phyloP scores from a whole-genome alignment of 2,888 invertebrate species.

The Oscheius sp. region DNA sequence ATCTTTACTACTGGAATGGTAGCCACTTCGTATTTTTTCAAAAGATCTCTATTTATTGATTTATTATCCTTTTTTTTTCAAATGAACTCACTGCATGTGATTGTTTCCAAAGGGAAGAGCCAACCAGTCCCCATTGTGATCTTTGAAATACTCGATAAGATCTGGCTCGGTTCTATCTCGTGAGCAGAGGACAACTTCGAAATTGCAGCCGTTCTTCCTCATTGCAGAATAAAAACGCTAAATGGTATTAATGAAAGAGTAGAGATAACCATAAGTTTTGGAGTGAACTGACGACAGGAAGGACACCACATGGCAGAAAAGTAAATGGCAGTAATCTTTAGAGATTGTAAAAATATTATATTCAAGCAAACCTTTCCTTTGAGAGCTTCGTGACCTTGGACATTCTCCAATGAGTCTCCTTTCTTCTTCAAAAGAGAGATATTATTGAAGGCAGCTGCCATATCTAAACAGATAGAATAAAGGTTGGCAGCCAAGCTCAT shows the following conservation, averaged over 20 bases:
- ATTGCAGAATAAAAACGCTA: slow-evolving; percentile 65
- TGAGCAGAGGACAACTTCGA: slow-evolving; percentile 67
- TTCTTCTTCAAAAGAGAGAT: slow-evolving; percentile 16
- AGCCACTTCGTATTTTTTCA: slow-evolving; percentile 58
- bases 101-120: slow-evolving; percentile 62
- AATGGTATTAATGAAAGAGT: not conserved
- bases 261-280: slow-evolving; percentile 60
- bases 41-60: slow-evolving; percentile 33
- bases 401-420: slow-evolving; percentile 12
- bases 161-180: slow-evolving; percentile 63
- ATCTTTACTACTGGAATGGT: slow-evolving; percentile 73
- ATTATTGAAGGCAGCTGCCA: slow-evolving; percentile 14
- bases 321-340: slow-evolving; percentile 72
- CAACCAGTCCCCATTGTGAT: slow-evolving; percentile 66
- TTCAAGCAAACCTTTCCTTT: slow-evolving; percentile 57
- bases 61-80: not conserved
- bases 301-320: slow-evolving; percentile 75
- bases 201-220: slow-evolving; percentile 58
- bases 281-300: slow-evolving; percentile 67
- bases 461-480: not conserved
- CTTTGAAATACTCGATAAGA: slow-evolving; percentile 65
- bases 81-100: slow-evolving; percentile 53
- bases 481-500: not conserved
- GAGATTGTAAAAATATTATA: not conserved
- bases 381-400: slow-evolving; percentile 49